Conservation (phyloP, 2,888 invertebrate genomes). For the Glyphotaelius pellucidus region DNA sequence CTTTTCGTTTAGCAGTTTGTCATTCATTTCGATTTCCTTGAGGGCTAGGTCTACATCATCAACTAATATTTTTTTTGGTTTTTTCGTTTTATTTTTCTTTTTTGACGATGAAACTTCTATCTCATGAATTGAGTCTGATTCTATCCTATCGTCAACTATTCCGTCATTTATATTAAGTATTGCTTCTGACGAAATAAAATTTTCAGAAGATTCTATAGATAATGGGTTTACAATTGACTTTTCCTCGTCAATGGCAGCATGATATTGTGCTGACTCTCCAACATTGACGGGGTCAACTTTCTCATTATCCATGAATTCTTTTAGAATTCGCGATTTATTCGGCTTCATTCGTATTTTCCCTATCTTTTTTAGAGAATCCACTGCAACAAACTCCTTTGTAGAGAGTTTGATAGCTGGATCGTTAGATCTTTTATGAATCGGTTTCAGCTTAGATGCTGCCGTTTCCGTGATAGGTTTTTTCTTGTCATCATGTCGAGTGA, state of each 20-base stretch:
- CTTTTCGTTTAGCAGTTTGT: conserved; percentile 33
- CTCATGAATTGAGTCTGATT: background rate
- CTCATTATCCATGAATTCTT: conserved; percentile 56
- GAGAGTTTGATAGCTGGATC: conserved; percentile 52
- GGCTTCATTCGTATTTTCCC: conserved; percentile 64
- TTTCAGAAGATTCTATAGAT: background rate
- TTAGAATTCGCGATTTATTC: conserved; percentile 64
- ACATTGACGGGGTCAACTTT: conserved; percentile 42
- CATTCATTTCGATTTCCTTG: conserved; percentile 70
- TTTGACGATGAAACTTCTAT: conserved; percentile 58
- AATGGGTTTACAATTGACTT: background rate
- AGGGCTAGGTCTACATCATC: conserved; percentile 75
- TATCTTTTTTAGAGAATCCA: conserved; percentile 63
- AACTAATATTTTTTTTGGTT: conserved; percentile 67
- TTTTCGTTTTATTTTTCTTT: conserved; percentile 65
- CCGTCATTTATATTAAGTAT: background rate
- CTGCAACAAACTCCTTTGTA: conserved; percentile 53
- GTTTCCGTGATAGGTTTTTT: conserved; percentile 55
- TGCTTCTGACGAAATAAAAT: background rate
- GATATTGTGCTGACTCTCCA: conserved; percentile 60
- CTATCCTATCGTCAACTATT: background rate
- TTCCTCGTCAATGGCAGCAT: conserved; percentile 22
- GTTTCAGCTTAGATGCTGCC: conserved; percentile 54
- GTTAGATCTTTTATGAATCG: conserved; percentile 53
- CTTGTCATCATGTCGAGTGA: conserved; percentile 62